phyloP scores from a whole-genome alignment of 2,888 invertebrate species.

The Augochlorella aurata region DNA sequence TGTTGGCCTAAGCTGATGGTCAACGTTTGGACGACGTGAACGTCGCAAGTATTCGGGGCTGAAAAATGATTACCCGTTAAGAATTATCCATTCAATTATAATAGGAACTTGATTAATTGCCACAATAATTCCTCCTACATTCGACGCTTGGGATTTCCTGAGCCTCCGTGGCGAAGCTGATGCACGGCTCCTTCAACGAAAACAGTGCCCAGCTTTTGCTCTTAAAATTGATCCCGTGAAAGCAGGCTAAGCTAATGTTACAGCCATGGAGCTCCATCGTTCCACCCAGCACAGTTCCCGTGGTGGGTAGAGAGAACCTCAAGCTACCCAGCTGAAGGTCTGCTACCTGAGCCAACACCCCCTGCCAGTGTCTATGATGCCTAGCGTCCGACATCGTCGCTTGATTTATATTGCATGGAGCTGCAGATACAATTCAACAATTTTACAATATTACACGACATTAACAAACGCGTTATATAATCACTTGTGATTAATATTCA shows the following conservation, averaged over 20 bases:
- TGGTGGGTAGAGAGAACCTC: conserved; percentile 86
- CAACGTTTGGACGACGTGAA: conserved; percentile 94
- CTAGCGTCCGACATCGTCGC: conserved; percentile 85
- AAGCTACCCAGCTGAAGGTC: conserved; percentile 90
- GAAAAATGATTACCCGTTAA: background rate
- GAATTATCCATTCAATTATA: background rate
- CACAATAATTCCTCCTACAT: conserved; percentile 82
- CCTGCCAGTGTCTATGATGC: conserved; percentile 98
- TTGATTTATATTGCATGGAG: conserved; percentile 77
- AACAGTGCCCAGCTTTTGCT: conserved; percentile 98
- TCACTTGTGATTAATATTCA: conserved; percentile 63
- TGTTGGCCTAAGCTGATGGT: conserved; percentile 93
- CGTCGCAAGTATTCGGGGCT: conserved; percentile 84
- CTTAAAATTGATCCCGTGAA: conserved; percentile 98
- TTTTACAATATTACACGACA: background rate
- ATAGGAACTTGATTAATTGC: background rate
- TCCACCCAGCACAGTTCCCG: conserved; percentile 92
- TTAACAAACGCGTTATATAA: conserved; percentile 2
- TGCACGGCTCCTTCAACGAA: conserved; percentile 95
- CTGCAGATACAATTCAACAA: conserved; percentile 54
- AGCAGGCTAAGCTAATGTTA: conserved; percentile 97
- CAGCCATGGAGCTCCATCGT: conserved; percentile 94
- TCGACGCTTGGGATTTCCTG: conserved; percentile 90
- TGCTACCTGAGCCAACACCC: conserved; percentile 90
- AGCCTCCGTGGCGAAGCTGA: conserved; percentile 96